Conservation (phyloP, 1,140 invertebrate genomes). For the Psilanteris sp. region DNA sequence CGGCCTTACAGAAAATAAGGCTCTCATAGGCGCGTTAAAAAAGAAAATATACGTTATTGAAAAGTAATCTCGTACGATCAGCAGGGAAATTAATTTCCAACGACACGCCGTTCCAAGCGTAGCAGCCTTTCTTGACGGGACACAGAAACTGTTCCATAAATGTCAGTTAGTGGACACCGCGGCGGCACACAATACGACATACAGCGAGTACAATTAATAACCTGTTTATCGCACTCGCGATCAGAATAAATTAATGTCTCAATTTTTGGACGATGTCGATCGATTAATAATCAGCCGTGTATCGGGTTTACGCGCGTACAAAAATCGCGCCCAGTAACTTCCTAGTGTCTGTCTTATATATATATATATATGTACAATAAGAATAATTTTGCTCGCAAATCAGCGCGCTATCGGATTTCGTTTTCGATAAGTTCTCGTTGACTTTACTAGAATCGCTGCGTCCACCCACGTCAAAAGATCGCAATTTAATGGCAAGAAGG, state of each 20-base stretch:
- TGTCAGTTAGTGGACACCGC: slow-evolving; percentile 32
- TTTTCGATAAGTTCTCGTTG: slow-evolving; percentile 43
- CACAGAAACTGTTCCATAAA: slow-evolving; percentile 25
- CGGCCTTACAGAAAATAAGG: too few species aligned
- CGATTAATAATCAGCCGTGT: slow-evolving; percentile 48
- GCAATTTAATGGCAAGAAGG: slow-evolving; percentile 58
- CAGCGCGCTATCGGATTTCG: slow-evolving; percentile 48
- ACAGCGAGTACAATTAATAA: slow-evolving; percentile 33
- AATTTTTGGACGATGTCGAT: not conserved
- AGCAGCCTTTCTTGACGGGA: slow-evolving; percentile 16
- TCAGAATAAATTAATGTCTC: slow-evolving; percentile 14
- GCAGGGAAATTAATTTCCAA: too few species aligned
- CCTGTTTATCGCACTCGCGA: slow-evolving; percentile 28
- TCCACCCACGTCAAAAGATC: slow-evolving; percentile 59
- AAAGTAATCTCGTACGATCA: too few species aligned
- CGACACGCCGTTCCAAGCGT: too few species aligned
- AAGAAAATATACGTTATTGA: too few species aligned
- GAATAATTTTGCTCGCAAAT: slow-evolving; percentile 53
- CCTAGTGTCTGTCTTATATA: too few species aligned
- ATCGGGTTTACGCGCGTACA: too few species aligned
- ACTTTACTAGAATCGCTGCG: slow-evolving; percentile 43
- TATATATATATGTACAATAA: slow-evolving; percentile 7
- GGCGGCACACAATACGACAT: too few species aligned
- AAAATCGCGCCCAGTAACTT: too few species aligned
- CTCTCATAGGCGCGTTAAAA: too few species aligned